Evolutionary conservation across 2,797 vertebrate genomes (phyloP).

Genomic region (Scolopax bukidnonensis): DNA sequence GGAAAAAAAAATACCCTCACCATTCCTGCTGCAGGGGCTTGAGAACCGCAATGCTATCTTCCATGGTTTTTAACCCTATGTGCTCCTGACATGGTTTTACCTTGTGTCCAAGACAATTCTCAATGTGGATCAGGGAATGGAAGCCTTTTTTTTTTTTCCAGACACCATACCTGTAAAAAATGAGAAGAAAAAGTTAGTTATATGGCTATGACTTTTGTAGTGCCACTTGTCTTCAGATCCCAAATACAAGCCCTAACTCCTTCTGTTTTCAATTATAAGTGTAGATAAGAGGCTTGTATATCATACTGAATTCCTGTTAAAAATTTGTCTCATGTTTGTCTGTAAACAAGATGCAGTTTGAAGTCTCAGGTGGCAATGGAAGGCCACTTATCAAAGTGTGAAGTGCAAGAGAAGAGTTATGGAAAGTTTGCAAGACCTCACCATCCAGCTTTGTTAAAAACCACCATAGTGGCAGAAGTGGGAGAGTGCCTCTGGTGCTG

Average conservation of each 20-base stretch:
- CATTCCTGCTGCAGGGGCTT: not conserved
- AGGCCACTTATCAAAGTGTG: not conserved
- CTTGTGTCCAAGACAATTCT: not conserved
- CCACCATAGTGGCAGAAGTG: not conserved
- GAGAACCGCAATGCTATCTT: fast-evolving
- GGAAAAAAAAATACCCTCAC: not conserved
- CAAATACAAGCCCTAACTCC: not conserved
- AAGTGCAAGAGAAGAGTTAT: not conserved
- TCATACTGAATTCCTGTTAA: not conserved
- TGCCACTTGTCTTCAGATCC: not conserved
- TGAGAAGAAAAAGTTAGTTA: not conserved
- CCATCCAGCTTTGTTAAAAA: not conserved
- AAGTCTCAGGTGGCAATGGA: not conserved
- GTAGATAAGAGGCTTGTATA: not conserved
- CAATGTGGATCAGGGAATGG: not conserved
- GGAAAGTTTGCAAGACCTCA: not conserved
- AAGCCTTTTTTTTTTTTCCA: not conserved
- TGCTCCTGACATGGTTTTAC: not conserved
- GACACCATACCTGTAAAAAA: no score
- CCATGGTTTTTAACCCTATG: not conserved
- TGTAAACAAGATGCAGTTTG: not conserved
- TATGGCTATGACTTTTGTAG: not conserved
- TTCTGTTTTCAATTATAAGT: not conserved
- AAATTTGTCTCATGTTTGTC: not conserved
- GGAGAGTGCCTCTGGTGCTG: not conserved